Base-by-base conservation (phyloP, 37 sponge, comb jelly and placozoan species). In the Haliclona indistincta region DNA sequence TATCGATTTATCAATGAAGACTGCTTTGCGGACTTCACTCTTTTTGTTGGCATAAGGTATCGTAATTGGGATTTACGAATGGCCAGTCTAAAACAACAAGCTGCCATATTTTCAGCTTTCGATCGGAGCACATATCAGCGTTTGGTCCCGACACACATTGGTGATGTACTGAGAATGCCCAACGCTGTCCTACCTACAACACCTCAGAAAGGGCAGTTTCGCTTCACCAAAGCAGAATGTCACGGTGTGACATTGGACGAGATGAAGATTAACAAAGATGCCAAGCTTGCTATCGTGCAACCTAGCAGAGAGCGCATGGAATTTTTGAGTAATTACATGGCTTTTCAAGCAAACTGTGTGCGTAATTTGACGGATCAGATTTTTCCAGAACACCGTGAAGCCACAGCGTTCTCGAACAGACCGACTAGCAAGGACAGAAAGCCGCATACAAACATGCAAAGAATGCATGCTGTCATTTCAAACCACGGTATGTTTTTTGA, bases 201-300 rank as follows among this genome's bases (percentile, higher is more conserved):
- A n/a, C 65, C 63, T 26, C 17, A 63, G 63, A 1, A 39, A 4
- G 76, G 76, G 2, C 22, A 52, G 1, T 76, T 76, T n/a, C 30
- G 76, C 1, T 52, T 76, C 28, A 45, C 34, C 2, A 2, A 34
- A 44, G 23, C 51, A 1, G 56, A 78, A 22, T 78, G 68, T 56
- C 56, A 56, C 55, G 41, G 34, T 53, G 79, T 78, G 6, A 68
- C 79, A 3, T 28, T 66, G 25, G 79, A 78, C 39, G 79, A 78
- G 35, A 77, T 77, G 67, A 38, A 61, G 17, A 74, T 74, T 22
- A 74, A 76, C 53, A 62, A 64, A 29, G 76, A 76, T 37, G 51
- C 58, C 1, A 78, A 78, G 42, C 41, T 54, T 6, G 68, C 68
- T 3, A 58, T 78, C 28, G 29, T 47, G 1, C 39, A 44, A 23